These are phyloP conservation scores for Brachyhypopomus gauderio DNA, from an alignment of 2,113 vertebrate genomes.

Conservation along the genomic window DNA sequence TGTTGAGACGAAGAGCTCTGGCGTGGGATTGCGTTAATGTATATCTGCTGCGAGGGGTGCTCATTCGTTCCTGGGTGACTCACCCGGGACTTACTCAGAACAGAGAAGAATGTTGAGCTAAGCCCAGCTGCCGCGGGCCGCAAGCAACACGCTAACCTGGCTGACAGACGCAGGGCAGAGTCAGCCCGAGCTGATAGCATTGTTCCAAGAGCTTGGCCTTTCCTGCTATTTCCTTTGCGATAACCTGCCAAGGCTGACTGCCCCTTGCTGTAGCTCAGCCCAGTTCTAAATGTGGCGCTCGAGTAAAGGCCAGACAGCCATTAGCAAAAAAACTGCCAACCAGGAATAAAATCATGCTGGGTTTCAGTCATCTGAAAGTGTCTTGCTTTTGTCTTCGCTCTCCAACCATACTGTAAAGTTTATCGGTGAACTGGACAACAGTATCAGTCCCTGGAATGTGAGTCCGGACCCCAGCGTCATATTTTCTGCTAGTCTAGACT, in stretches of 20 bases:
- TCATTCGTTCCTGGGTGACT: conserved; percentile 41
- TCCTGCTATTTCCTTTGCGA: conserved; percentile 53
- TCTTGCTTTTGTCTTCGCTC: conserved; percentile 19
- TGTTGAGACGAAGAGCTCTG: conserved; percentile 16
- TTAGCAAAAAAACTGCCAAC: background rate
- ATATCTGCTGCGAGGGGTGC: conserved; percentile 33
- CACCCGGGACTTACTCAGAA: conserved; percentile 24
- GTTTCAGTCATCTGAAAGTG: background rate
- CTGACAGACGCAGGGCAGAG: conserved; percentile 27
- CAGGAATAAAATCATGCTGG: background rate
- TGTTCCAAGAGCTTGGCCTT: conserved; percentile 49
- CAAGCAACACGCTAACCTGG: background rate
- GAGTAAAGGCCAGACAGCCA: conserved; percentile 1
- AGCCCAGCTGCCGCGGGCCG: conserved; percentile 26
- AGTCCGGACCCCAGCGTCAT: background rate
- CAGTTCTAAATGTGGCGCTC: background rate
- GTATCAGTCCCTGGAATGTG: conserved; percentile 17
- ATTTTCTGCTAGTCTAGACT: background rate
- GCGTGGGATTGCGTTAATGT: background rate
- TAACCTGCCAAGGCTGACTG: conserved; percentile 37
- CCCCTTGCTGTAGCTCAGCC: conserved; percentile 2
- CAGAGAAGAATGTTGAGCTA: background rate
- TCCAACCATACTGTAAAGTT: conserved; percentile 35
- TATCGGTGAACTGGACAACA: background rate
- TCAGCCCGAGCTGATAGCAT: conserved; percentile 52